A percentile compares a stretch with the other conserved stretches of the same genome.
These are phyloP conservation scores for Clepsis dumicolana DNA, from an alignment of 2,888 invertebrate species.

Conservation along the genomic window DNA sequence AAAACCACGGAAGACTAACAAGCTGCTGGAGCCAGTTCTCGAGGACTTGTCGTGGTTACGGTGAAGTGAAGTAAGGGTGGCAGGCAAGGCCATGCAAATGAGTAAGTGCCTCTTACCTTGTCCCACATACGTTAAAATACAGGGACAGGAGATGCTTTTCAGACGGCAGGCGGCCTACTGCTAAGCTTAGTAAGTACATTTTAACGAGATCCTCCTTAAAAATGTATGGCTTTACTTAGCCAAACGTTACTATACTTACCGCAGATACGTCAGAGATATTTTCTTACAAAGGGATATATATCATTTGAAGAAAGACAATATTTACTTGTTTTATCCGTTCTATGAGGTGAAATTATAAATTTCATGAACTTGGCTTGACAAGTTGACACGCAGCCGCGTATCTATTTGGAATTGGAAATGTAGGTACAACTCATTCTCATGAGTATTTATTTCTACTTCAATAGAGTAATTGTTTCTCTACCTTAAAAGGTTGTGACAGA, in stretches of 20 bases:
- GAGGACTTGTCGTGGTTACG: constrained; percentile 49
- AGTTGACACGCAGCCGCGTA: no score
- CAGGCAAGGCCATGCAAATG: constrained; percentile 47
- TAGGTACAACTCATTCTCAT: neutral
- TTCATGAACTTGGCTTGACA: no score
- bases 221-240: neutral
- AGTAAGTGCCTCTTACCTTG: constrained; percentile 60
- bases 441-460: neutral
- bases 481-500: neutral
- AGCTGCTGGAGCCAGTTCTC: constrained; percentile 41
- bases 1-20: constrained; percentile 39
- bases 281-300: neutral
- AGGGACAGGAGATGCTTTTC: constrained; percentile 50
- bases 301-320: neutral
- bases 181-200: constrained; percentile 47
- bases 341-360: neutral
- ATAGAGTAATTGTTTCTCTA: neutral
- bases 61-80: constrained; percentile 52
- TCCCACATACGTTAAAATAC: constrained; percentile 60
- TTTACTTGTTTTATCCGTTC: neutral
- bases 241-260: neutral
- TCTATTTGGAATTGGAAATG: no score
- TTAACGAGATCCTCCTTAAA: constrained; percentile 62
- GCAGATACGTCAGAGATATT: neutral
- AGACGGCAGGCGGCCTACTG: constrained; percentile 12